Evolutionary conservation across 2,888 invertebrate genomes (phyloP), one percentile per base, ranked within the genome.

Genomic region (Rhopalosiphum nymphaeae): DNA sequence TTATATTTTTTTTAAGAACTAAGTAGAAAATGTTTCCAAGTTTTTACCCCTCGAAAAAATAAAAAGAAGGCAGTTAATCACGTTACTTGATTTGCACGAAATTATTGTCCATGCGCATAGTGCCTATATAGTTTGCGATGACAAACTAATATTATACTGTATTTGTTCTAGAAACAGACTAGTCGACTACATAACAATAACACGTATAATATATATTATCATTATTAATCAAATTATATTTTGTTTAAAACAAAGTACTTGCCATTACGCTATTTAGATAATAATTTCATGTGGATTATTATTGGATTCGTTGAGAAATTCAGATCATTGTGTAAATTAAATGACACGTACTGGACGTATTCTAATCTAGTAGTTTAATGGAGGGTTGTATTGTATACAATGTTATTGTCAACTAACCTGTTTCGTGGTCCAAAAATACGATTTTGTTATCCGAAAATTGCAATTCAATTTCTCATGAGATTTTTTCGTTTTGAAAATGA

Each of bases 321-420:
- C 3, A 3, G 13, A 85, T 44, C 4, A 85, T 44, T 44, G 26
- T 44, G 85, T 44, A 26, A 78, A 85, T 85, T 26, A 44, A 26
- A 85, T 78, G 10, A 13, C 26, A 85, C 44, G 29, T 85, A 26
- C 26, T 85, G 10, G 11, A 85, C 26, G 13, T 9, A 0, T 25
- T 36, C 26, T 85, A 11, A 85, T 11, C n/a, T 61, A 44, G 9
- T 61, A 89, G 26, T 11, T 89, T 21, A 44, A 61, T 61, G 44
- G 29, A 29, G 21, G 57, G 4, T 36, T 49, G 16, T 89, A 42
- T n/a, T 21, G 46, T n/a, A 67, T 29, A 21, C 21, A 36, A 36
- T 36, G 36, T 78, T 78, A 84, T 53, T 84, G 53, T 91, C 84
- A 91, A 42, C 84, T 91, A 53, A 78, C 26, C 36, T 9, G 25